phyloP scores from a whole-genome alignment of 2,888 invertebrate species.

The Cheilosia variabilis region DNA sequence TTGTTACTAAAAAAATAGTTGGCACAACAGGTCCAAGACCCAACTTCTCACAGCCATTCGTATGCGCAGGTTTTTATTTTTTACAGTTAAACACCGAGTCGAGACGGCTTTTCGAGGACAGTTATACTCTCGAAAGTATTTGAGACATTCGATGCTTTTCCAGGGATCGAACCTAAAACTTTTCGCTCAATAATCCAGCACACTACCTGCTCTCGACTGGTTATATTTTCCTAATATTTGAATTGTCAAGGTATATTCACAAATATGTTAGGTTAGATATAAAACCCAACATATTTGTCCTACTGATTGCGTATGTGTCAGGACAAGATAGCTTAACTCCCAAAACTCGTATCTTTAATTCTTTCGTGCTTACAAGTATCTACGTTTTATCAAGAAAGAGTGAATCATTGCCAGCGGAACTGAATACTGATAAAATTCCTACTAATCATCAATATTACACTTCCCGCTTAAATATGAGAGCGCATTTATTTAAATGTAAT shows the following conservation, averaged over 20 bases:
- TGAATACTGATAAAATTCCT: slow-evolving; percentile 78
- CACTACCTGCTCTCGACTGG: too few relatives aligned
- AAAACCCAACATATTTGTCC: neutral
- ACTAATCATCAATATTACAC: slow-evolving; percentile 44
- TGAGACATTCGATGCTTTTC: too few relatives aligned
- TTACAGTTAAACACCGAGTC: too few relatives aligned
- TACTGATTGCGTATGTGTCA: neutral
- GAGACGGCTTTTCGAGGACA: too few relatives aligned
- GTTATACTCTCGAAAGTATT: too few relatives aligned
- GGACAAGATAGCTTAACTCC: neutral
- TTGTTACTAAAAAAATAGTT: too few relatives aligned
- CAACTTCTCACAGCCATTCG: too few relatives aligned
- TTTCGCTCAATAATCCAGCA: too few relatives aligned
- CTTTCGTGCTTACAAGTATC: neutral
- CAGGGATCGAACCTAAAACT: too few relatives aligned
- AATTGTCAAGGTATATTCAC: neutral
- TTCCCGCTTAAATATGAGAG: slow-evolving; percentile 32
- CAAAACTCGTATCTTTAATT: neutral
- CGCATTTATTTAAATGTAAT: slow-evolving; percentile 17
- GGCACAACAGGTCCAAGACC: too few relatives aligned
- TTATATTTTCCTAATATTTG: too few relatives aligned
- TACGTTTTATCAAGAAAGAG: slow-evolving; percentile 16
- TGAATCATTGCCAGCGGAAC: slow-evolving; percentile 81
- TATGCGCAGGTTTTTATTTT: too few relatives aligned
- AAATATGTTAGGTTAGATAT: neutral